Base-by-base conservation (phyloP, 30 jellyfish, hydroid and myxozoan species). In the Turritopsis dohrnii region DNA sequence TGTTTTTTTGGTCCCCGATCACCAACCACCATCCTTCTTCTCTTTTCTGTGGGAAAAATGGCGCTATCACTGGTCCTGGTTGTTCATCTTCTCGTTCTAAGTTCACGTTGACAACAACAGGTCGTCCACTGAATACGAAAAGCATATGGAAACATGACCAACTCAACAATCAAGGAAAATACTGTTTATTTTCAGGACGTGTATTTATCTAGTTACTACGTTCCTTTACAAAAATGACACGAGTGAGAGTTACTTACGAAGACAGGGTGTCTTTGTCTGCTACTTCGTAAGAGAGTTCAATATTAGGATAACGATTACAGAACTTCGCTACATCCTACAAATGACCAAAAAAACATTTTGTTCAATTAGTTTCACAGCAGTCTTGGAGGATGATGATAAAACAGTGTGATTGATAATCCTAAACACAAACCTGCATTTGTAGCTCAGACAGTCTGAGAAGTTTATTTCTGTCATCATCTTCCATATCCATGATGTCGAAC, bases 11-110 rank as follows among this genome's bases (percentile, higher is more conserved):
- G 23, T 95, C 97, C 16, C 99, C 99, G 53, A 90, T 90, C 19
- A 95, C 99, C 30, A 95, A 84, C 99, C 99, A 95, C 97, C 97
- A 90, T 21, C 99, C 99, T 65, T 95, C 99, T 82, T 95, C 97
- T 74, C 97, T 81, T 41, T 90, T 86, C 80, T 89, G 97, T 22
- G 99, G 99, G 89, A 95, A 90, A 86, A 86, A 90, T 30, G 99
- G 97, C 28, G 99, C 97, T n/a, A 95, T 91, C 22, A 95, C 99
- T 0, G 97, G 97, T 16, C 96, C 97, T 1, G 96, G 89, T 74
- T 90, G 97, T 17, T 95, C 99, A 26, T 95, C 99, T 83, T 95
- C 99, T 7, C 99, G 86, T 80, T 90, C 98, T 76, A 95, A 80
- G 52, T 87, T 89, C 1, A 95, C 97, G 84, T 80, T 82, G 21